Percentiles rank a stretch among this genome's conserved stretches.
Evolutionary conservation across 2,113 vertebrate genomes (phyloP).

Genomic region (Collichthys lucidus): DNA sequence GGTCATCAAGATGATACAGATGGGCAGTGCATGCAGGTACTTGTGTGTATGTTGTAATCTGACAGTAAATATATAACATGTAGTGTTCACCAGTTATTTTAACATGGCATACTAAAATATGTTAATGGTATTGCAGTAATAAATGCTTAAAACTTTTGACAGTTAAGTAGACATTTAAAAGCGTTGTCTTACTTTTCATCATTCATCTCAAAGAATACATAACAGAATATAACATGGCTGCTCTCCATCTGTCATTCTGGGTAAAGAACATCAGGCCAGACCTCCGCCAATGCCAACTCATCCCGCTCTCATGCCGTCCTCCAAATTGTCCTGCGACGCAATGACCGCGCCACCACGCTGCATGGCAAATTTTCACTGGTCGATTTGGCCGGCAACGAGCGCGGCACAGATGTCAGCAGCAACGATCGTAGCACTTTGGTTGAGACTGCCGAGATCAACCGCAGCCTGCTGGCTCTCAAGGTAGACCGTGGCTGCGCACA

Average conservation of each 20-base stretch:
- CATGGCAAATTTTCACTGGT: constrained; percentile 96
- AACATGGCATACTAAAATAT: not conserved
- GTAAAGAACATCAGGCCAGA: constrained; percentile 94
- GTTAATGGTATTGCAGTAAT: not conserved
- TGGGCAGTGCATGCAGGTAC: constrained; percentile 94
- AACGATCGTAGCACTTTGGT: constrained; percentile 92
- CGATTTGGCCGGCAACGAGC: constrained; percentile 97
- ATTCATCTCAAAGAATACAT: not conserved
- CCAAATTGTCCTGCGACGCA: constrained; percentile 90
- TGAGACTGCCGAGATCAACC: constrained; percentile 97
- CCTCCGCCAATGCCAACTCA: constrained; percentile 94
- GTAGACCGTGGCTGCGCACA: constrained; percentile 71
- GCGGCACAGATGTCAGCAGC: constrained; percentile 91
- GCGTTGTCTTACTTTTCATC: not conserved
- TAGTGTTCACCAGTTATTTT: not conserved
- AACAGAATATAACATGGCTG: not conserved
- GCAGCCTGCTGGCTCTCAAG: constrained; percentile 96
- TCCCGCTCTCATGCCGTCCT: constrained; percentile 97
- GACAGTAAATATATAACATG: not conserved
- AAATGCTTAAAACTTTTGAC: not conserved
- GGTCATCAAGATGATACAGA: constrained; percentile 92
- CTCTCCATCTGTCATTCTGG: constrained; percentile 17
- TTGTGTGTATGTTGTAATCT: not conserved
- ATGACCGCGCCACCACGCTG: constrained; percentile 80
- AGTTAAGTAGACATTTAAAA: not conserved